phyloP scores from a whole-genome alignment of 2,113 vertebrate species.

The Malaclemys terrapin region DNA sequence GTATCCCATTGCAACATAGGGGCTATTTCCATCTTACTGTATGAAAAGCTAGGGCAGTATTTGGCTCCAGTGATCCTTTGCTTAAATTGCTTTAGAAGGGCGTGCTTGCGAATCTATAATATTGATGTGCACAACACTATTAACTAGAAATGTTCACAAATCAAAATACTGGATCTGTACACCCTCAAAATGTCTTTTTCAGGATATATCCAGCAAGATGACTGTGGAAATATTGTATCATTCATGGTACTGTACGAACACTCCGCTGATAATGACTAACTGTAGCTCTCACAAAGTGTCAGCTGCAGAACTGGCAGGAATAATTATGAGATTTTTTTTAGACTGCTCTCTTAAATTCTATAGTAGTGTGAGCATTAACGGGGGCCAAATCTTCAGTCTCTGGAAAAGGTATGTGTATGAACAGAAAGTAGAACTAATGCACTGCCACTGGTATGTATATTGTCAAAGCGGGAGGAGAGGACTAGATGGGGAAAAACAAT shows the following conservation, averaged over 20 bases:
- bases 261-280: background rate
- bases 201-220: fast-evolving
- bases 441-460: fast-evolving
- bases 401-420: background rate
- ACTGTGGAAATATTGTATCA: fast-evolving
- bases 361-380: fast-evolving
- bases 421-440: fast-evolving
- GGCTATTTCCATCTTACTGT: background rate
- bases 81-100: background rate
- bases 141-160: background rate
- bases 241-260: background rate
- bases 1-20: background rate
- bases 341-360: background rate
- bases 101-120: fast-evolving
- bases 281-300: background rate
- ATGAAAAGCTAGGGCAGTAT: background rate
- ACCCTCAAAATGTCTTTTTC: background rate
- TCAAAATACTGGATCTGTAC: fast-evolving
- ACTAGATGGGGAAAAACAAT: background rate
- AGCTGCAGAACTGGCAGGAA: background rate
- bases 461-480: background rate
- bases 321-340: background rate
- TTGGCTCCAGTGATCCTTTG: background rate
- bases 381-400: background rate
- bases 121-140: fast-evolving